Percentiles rank a stretch among this genome's conserved stretches.
Evolutionary conservation across 1,140 invertebrate species (phyloP).

Genomic region (Acromyrmex echinatior): DNA sequence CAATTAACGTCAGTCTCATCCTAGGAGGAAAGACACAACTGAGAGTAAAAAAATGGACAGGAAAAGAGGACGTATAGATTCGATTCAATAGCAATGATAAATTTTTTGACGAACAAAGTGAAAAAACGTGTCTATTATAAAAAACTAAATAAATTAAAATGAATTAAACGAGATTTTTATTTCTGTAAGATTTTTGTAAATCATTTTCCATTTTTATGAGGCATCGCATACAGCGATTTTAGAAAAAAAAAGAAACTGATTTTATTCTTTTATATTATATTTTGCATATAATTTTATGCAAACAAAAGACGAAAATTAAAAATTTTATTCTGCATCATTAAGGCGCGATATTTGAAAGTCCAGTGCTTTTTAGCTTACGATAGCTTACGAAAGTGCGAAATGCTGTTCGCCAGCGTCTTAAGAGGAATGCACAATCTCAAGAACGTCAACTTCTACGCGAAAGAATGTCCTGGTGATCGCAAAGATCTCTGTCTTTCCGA

Average conservation of each 20-base stretch:
- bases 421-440: constrained; percentile 54
- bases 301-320: not conserved
- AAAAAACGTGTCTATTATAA: not conserved
- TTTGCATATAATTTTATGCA: not conserved
- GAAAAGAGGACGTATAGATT: not conserved
- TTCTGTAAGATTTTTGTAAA: not conserved
- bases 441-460: constrained; percentile 52
- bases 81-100: constrained; percentile 20
- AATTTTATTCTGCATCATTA: constrained; percentile 8
- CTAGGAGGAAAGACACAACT: not conserved
- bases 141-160: constrained; percentile 21
- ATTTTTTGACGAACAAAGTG: not conserved
- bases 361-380: constrained; percentile 24
- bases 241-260: not conserved
- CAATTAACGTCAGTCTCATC: constrained; percentile 49
- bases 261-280: not conserved
- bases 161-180: not conserved
- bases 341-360: not conserved
- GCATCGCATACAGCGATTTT: not conserved
- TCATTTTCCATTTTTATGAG: not conserved
- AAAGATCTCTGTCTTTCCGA: constrained; percentile 15
- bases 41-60: constrained; percentile 2
- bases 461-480: constrained; percentile 54
- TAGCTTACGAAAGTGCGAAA: constrained; percentile 31
- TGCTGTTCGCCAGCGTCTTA: constrained; percentile 28